Evolutionary conservation across 1,140 invertebrate genomes (phyloP), one percentile per base, ranked within the genome.

Genomic region (Drosophila lini): DNA sequence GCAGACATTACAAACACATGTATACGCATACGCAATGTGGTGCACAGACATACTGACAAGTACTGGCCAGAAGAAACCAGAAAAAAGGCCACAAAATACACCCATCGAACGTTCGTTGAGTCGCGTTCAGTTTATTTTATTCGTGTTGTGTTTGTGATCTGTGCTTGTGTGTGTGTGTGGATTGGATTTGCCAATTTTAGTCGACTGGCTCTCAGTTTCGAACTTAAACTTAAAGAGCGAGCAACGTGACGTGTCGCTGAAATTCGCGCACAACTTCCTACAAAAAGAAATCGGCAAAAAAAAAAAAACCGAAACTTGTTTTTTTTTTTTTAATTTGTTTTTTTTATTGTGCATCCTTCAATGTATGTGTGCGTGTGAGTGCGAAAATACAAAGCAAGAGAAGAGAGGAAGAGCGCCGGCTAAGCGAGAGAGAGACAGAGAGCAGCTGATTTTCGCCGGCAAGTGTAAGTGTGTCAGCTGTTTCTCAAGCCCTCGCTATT

Each of bases 181-280:
- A 58, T 76, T 75, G 61, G 80, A 69, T 80, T 88, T 89, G 84
- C 84, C 84, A 89, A 89, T 89, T 89, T 88, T 89, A 89, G 77
- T 59, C 80, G 65, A 74, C 81, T 74, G 76, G 79, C 83, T 88
- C 83, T 82, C 83, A 89, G 80, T 88, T 78, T 89, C 80, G 69
- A 89, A 89, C 80, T 89, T 89, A 88, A 88, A 89, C 80, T 88
- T 89, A 88, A 89, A 89, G 84, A 89, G 84, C 84, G 80, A 89
- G 84, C 70, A 89, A 89, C 84, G 84, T 89, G 84, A 89, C 84
- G 84, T 89, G 84, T 88, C 76, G 80, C 75, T 78, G 41, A 64
- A 80, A 79, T 74, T 74, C 71, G 76, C 76, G 73, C 81, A 79
- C 58, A 84, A 84, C 81, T 84, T 80, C 81, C 81, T 84, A 84